These are phyloP conservation scores for Chalcosyrphus nemorum DNA, from an alignment of 2,888 invertebrate species.

Conservation along the genomic window DNA sequence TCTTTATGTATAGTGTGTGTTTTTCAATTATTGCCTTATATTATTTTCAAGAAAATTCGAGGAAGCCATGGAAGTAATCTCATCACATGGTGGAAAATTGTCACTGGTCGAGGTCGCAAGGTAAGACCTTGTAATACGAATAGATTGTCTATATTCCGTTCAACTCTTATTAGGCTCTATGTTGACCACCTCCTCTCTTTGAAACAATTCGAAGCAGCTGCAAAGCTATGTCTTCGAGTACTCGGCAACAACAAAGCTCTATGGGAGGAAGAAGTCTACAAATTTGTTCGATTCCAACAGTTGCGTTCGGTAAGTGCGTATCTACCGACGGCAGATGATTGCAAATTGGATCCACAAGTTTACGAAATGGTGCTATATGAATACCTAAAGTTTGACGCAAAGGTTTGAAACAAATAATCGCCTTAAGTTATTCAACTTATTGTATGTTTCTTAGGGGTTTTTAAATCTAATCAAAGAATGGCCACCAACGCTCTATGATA, in stretches of 20 bases:
- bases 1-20: no score
- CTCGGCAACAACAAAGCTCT: conserved; percentile 90
- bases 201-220: conserved; percentile 91
- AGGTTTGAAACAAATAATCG: conserved; percentile 79
- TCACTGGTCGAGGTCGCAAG: conserved; percentile 78
- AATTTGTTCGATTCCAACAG: conserved; percentile 93
- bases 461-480: conserved; percentile 93
- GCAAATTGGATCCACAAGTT: conserved; percentile 90
- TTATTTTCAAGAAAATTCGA: conserved; percentile 86
- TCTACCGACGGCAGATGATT: conserved; percentile 88
- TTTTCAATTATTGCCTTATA: no score
- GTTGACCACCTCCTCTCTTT: conserved; percentile 90
- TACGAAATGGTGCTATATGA: conserved; percentile 98
- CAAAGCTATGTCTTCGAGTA: conserved; percentile 91
- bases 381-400: conserved; percentile 91
- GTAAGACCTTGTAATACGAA: conserved; percentile 74
- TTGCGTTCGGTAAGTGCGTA: conserved; percentile 90
- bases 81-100: conserved; percentile 85
- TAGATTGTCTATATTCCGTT: no score
- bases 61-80: conserved; percentile 92
- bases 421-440: no score
- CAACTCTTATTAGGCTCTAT: conserved; percentile 84
- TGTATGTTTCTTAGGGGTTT: conserved; percentile 87
- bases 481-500: conserved; percentile 92
- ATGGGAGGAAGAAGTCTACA: conserved; percentile 96